Evolutionary conservation across 2,888 invertebrate genomes (phyloP), one percentile per base, ranked within the genome.

Genomic region (Drosophila anomalata): DNA sequence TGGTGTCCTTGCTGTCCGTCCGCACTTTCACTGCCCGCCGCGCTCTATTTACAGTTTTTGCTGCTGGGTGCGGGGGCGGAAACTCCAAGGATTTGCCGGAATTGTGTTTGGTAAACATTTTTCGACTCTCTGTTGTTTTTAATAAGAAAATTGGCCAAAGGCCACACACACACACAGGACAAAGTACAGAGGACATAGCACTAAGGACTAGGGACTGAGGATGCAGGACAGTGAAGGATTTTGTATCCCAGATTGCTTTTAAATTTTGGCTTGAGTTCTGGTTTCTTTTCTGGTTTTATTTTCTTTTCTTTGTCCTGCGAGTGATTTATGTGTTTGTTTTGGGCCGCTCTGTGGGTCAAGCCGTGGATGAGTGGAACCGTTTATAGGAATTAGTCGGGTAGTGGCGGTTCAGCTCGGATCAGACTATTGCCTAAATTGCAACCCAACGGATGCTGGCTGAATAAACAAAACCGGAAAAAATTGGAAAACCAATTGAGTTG

Each of bases 121-220:
- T 77, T 75, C 75, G 82, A 77, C 83, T 85, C 88, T 87, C 82
- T 85, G 86, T 83, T 87, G 86, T 83, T 83, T 87, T 83, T 83
- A 83, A 83, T 83, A 83, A 83, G 82, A 83, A 83, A 83, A 83
- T 87, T 83, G 82, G 82, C 82, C 88, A 87, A 85, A 77, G 82
- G 82, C 83, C 82, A 83, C 82, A 75, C 74, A 71, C 66, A 66
- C 46, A 65, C 51, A 31, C 51, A 69, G 52, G 48, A 39, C 51
- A 50, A 11, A 29, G 26, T 22, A 46, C 33, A 44, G 44, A 33
- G 51, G 11, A 54, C 56, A 26, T 12, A 36, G 36, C n/a, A 36
- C 24, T 26, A n/a, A 36, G 26, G n/a, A 63, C 5, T 24, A n/a
- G 36, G 41, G 41, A 52, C 20, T 5, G 53, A 20, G 24, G 65